Evolutionary conservation across 2,888 invertebrate species (phyloP), one percentile per base, ranked within the genome.

Genomic region (Nymphalis urticae): DNA sequence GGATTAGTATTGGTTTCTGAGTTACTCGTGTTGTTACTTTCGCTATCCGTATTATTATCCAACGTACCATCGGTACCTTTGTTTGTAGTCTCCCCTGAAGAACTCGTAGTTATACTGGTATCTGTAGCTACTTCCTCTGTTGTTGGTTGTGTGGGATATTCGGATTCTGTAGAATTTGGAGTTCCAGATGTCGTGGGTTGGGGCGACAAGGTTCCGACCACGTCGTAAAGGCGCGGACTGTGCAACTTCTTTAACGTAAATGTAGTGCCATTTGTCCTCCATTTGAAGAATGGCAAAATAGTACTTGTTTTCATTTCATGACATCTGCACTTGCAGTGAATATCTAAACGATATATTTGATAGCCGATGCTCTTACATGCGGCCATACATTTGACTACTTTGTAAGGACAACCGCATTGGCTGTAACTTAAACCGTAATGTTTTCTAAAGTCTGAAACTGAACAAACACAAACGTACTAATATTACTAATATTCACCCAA

Each of bases 311-410:
- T 87, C 76, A 87, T 78, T 48, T 82, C 84, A 64, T 86, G 85
- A 66, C 91, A 91, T 10, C 79, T 82, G 73, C 91, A 91, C 75
- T 79, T 83, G 72, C 91, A 91, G 2, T 69, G 68, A 10, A 36
- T 68, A 69, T 84, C 76, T 70, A 90, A 69, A 58, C 88, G 80
- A 70, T 84, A 88, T 69, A 89, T 70, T 76, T 84, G 80, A 62
- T 80, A 91, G 24, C 85, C 85, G 60, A 85, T 80, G 70, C 88
- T 88, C 75, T 87, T 86, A 72, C 91, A 91, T 1, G 81, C 80
- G 36, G 83, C 80, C 82, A 90, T 77, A 73, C 91, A 91, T 77
- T 86, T 85, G 58, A 90, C 90, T 4, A 81, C 81, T 72, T 82
- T 85, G 1, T 77, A 21, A 60, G 85, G 87, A 50, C 83, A 75